Evolutionary conservation across 2,113 vertebrate genomes (phyloP), one percentile per base, ranked within the genome.

Genomic region (Ammodytes marinus): DNA sequence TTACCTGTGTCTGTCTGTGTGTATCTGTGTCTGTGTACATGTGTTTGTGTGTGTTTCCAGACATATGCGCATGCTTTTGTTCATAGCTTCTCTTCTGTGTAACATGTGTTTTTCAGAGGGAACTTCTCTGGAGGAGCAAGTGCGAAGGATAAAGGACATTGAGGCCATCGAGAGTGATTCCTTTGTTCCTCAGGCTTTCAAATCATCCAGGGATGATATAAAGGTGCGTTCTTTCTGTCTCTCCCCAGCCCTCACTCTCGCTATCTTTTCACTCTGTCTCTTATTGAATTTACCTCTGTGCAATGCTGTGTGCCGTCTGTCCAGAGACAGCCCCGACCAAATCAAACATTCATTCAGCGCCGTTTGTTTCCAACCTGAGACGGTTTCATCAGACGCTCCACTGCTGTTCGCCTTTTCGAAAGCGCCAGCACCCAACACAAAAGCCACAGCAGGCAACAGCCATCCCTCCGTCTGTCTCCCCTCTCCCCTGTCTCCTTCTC

Each of bases 161-260:
- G 98, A 99, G 92, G 97, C 97, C 90, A 99, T 99, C 93, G 98
- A 99, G 90, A 97, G 96, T 74, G 97, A 99, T 94, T 96, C 96
- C 91, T 99, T 99, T 96, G 91, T 99, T 95, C 96, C 97, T 40
- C 98, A 98, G 94, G 94, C 92, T 88, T 99, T 99, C 96, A 96
- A 97, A 96, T 99, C 98, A 60, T 97, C 96, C 92, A 96, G 98
- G 88, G 98, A 98, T 86, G 83, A 95, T 84, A 96, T 95, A 93
- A 98, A 98, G 96, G 98, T 99, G 96, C 93, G 84, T 90, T 90
- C 72, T 86, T 87, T 84, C 72, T 80, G 82, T 85, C 83, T 80
- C 79, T 83, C 69, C 70, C 54, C 66, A 49, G 73, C 80, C 82
- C 84, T 90, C 84, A 85, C 71, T 85, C 78, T 90, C 85, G 86